phyloP scores from a whole-genome alignment of 2,888 invertebrate genomes.

The Brachycybe producta region DNA sequence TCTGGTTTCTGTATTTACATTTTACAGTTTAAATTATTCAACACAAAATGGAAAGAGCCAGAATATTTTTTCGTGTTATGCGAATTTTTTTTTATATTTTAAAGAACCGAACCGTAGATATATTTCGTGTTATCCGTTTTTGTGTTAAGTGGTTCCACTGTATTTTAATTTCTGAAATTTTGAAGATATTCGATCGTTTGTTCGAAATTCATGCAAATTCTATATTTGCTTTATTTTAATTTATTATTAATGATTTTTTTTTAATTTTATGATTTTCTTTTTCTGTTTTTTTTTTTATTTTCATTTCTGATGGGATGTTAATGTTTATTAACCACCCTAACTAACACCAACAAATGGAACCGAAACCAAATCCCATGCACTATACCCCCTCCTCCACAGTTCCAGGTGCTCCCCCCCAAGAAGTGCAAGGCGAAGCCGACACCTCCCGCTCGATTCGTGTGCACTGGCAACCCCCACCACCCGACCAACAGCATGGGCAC shows the following conservation, averaged over 20 bases:
- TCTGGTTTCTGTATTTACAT: too few relatives aligned
- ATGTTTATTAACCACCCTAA: background rate
- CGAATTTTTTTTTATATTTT: too few relatives aligned
- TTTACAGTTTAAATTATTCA: too few relatives aligned
- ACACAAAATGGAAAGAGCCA: too few relatives aligned
- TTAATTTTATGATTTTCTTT: constrained; percentile 20
- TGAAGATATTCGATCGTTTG: too few relatives aligned
- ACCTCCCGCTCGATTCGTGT: constrained; percentile 81
- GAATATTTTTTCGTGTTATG: too few relatives aligned
- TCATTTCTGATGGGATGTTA: too few relatives aligned
- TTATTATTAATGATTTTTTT: constrained; percentile 21
- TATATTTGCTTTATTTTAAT: constrained; percentile 16
- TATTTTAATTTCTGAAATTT: too few relatives aligned
- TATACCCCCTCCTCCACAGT: constrained; percentile 43
- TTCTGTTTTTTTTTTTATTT: constrained; percentile 24
- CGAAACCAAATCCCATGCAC: constrained; percentile 15
- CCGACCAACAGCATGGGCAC: constrained; percentile 77
- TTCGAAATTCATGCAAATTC: too few relatives aligned
- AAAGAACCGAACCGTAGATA: too few relatives aligned
- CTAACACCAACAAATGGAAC: background rate
- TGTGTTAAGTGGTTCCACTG: too few relatives aligned
- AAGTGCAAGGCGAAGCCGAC: constrained; percentile 75
- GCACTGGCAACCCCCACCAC: constrained; percentile 83
- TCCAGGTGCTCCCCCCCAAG: constrained; percentile 91
- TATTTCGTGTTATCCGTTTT: too few relatives aligned